Evolutionary conservation across 2,888 invertebrate genomes (phyloP), one percentile per base, ranked within the genome.

Genomic region (Tetanocera ferruginea): DNA sequence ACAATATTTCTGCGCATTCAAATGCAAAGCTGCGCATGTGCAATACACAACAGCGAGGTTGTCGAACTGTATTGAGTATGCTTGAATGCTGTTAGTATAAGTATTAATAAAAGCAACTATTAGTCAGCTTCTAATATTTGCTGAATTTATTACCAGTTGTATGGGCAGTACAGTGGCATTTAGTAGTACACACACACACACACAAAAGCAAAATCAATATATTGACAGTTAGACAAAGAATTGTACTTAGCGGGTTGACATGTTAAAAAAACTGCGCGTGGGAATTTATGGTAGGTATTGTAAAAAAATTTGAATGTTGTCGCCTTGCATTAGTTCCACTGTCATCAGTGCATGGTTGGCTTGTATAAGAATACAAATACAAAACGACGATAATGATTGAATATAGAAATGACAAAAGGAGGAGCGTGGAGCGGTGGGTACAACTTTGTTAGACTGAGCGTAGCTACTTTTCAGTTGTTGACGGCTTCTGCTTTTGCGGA

Each of bases 21-120:
- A 5, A 55, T 2, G 11, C 19, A 23, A 14, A 4, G 57, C 23
- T 23, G 28, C n/a, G 57, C 57, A 25, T 60, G 28, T 23, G 28
- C 11, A 60, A 60, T 6, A 25, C 8, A 28, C 43, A 43, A 43
- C 9, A 3, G 17, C 31, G 64, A 64, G 64, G 64, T 64, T 64
- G 64, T 64, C 64, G 64, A 64, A 64, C 64, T 31, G 64, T 34
- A 55, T 55, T 55, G 34, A 31, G 8, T 28, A 31, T 31, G 31
- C 8, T 64, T 31, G 64, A 31, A n/a, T 5, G 64, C 3, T n/a
- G 64, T 31, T 19, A 19, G 4, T 14, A 11, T 31, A 5, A 19
- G 4, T 14, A 11, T 60, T 28, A 31, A 64, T 9, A 17, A 17
- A n/a, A 64, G n/a, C 64, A 23, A 31, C 64, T 34, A 64, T 64